phyloP scores from a whole-genome alignment of 2,888 invertebrate genomes.

The Nymphalis polychloros region DNA sequence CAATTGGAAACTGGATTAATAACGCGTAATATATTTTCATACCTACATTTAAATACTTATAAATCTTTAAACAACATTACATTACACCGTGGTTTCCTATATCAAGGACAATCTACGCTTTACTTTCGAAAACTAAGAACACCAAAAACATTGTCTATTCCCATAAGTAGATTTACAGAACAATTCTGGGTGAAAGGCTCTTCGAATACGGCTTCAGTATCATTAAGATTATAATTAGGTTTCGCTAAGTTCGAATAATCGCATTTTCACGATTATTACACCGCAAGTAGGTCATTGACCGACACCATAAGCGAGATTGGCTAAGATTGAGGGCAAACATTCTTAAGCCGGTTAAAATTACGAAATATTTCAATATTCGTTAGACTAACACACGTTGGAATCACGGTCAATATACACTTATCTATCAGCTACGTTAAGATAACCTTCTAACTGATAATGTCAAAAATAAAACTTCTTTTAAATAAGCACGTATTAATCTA shows the following conservation, averaged over 20 bases:
- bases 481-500: no score
- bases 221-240: conserved; percentile 23
- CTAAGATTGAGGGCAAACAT: conserved; percentile 20
- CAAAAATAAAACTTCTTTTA: no score
- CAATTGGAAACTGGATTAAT: no score
- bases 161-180: conserved; percentile 3
- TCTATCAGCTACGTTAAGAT: no score
- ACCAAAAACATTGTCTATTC: not conserved
- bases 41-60: no score
- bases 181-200: not conserved
- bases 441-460: no score
- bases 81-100: not conserved
- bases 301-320: conserved; percentile 9
- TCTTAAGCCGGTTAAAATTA: not conserved
- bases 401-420: not conserved
- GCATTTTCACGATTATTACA: conserved; percentile 25
- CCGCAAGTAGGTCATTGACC: conserved; percentile 11
- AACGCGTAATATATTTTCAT: no score
- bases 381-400: not conserved
- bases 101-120: not conserved
- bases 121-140: not conserved
- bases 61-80: no score
- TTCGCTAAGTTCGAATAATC: conserved; percentile 27
- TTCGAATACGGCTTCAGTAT: conserved; percentile 22
- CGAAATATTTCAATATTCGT: not conserved